Evolutionary conservation across 2,113 vertebrate species (phyloP).

Genomic region (Gnathonemus echidnorhynchus): DNA sequence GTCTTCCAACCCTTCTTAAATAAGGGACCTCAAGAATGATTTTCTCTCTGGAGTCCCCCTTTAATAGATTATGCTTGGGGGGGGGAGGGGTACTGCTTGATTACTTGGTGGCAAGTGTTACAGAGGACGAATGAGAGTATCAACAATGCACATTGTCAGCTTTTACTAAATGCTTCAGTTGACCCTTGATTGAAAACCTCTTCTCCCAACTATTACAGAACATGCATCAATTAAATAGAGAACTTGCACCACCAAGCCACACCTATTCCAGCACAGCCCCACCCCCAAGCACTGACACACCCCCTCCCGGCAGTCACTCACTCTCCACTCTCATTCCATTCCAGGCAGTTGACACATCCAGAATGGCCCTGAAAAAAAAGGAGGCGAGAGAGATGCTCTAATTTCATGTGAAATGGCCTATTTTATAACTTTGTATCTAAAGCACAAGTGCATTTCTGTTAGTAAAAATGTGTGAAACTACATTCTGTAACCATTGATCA

Average conservation of each 20-base stretch:
- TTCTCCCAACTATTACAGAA: not conserved
- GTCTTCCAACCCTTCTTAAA: not conserved
- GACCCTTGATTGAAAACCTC: not conserved
- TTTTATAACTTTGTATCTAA: not conserved
- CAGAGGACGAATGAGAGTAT: not conserved
- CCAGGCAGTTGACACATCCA: slow-evolving; percentile 96
- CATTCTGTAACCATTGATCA: not conserved
- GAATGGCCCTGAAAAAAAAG: slow-evolving; percentile 77
- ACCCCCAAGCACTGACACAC: not conserved
- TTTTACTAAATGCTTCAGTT: not conserved
- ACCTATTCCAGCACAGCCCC: not conserved
- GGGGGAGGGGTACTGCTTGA: not conserved
- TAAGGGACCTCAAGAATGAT: not conserved
- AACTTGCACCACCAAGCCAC: not conserved
- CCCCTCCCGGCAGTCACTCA: slow-evolving; percentile 59
- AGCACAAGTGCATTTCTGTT: not conserved
- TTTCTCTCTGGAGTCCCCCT: not conserved
- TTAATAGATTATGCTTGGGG: not conserved
- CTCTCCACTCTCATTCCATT: slow-evolving; percentile 98
- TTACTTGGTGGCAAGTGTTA: not conserved
- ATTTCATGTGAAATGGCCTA: not conserved
- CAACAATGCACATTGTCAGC: not conserved
- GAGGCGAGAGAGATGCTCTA: slow-evolving; percentile 16
- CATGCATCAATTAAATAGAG: not conserved
- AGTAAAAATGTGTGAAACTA: not conserved